Percentiles rank a stretch among this genome's conserved stretches.
These are phyloP conservation scores for Cottus gobio DNA, from an alignment of 2,113 vertebrate genomes.

Conservation along the genomic window DNA sequence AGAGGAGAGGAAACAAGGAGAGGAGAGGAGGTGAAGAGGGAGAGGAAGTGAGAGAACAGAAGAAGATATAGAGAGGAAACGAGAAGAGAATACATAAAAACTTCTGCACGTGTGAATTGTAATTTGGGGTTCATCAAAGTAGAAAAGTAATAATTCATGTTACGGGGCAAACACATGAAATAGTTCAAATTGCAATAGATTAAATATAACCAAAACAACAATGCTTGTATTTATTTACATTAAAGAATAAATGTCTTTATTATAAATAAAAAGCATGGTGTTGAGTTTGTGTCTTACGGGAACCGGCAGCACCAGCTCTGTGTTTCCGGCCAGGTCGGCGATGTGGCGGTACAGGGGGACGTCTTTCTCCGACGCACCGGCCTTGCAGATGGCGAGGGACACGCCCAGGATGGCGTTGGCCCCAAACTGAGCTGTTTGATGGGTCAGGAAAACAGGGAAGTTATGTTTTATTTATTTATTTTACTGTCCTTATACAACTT, in stretches of 20 bases:
- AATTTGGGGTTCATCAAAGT: no score
- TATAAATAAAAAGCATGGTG: no score
- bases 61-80: neutral
- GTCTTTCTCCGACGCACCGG: constrained; percentile 91
- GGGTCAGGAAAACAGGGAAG: neutral
- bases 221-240: no score
- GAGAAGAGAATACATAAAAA: no score
- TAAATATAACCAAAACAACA: no score
- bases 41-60: no score
- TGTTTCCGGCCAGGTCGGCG: constrained; percentile 95
- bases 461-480: neutral
- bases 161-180: neutral
- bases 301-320: constrained; percentile 94
- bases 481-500: neutral
- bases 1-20: neutral
- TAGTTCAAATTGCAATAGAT: neutral
- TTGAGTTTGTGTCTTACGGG: constrained; percentile 84
- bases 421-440: constrained; percentile 90
- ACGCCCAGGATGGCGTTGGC: constrained; percentile 96
- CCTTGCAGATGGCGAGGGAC: constrained; percentile 93
- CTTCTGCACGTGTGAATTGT: no score
- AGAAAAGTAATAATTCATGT: neutral
- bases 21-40: constrained; percentile 14
- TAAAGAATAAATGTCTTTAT: no score
- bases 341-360: constrained; percentile 94